Evolutionary conservation across 2,797 vertebrate genomes (phyloP).

Genomic region (Mormyrops attenuatus): DNA sequence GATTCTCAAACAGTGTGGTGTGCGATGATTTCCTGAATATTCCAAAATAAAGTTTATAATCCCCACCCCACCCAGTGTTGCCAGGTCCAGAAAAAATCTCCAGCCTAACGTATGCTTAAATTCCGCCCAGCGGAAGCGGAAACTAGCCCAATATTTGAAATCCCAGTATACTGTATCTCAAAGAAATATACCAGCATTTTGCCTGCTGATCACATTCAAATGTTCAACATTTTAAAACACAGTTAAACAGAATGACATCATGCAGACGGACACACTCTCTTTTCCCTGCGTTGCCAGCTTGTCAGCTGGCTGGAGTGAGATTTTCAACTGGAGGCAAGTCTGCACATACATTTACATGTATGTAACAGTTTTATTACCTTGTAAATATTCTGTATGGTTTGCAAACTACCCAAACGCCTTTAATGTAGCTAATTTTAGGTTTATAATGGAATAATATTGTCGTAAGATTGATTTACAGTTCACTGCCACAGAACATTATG

Average conservation of each 20-base stretch:
- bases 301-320: not conserved
- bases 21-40: not conserved
- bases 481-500: not conserved
- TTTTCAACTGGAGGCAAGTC: not conserved
- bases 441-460: not conserved
- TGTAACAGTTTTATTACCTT: not conserved
- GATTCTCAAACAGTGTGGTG: not conserved
- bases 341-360: not conserved
- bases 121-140: not conserved
- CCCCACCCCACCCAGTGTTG: not conserved
- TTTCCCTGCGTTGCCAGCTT: not conserved
- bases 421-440: not conserved
- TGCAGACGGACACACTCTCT: not conserved
- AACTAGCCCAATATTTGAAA: not conserved
- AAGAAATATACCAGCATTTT: not conserved
- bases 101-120: not conserved
- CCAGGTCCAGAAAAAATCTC: not conserved
- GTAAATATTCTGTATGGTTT: not conserved
- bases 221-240: not conserved
- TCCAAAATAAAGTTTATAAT: not conserved
- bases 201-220: not conserved
- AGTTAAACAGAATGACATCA: not conserved
- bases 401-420: not conserved
- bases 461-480: not conserved
- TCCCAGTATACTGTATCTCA: not conserved